Evolutionary conservation across 1,140 invertebrate species (phyloP), one percentile per base, ranked within the genome.

Genomic region (Drosophila micromelanica): DNA sequence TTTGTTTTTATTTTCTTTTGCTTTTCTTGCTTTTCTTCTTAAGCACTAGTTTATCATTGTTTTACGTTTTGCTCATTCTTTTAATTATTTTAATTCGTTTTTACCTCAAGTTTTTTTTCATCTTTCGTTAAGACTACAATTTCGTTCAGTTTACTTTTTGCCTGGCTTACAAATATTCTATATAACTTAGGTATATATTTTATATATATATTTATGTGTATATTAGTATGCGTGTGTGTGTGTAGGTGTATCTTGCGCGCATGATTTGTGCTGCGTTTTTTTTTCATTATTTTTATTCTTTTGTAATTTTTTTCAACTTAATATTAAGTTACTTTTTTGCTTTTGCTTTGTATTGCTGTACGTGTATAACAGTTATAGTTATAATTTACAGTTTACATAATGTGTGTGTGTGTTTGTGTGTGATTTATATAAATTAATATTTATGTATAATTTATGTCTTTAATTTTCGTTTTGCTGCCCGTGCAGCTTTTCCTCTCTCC

Each of bases 91-190:
- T 75, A 67, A 76, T 80, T 85, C 77, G 59, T 59, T 82, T 87
- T 85, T 57, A 52, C 65, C 80, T 69, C 48, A 32, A n/a, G 15
- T 62, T 71, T 77, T 81, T 55, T 55, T 63, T 52, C 38, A 27
- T 27, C 64, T 76, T 51, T 55, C 38, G 43, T 72, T 72, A 73
- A 82, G 71, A 82, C 79, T 89, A 87, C 75, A 82, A 82, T 89
- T 87, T 87, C 76, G 84, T 87, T 89, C 79, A 82, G 76, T 79
- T 86, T 78, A 43, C 35, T 69, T 46, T 61, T 78, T 80, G 68
- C 76, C 84, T 85, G 70, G 60, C 70, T 87, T 81, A 81, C 68
- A 76, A 79, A 73, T 79, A 37, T 73, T 65, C 52, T 71, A 64
- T 71, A 51, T 71, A 57, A 42, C 61, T 63, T 70, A 52, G 11